Base-by-base conservation (phyloP, 2,797 vertebrate genomes). In the Cryptoblepharus egeriae region DNA sequence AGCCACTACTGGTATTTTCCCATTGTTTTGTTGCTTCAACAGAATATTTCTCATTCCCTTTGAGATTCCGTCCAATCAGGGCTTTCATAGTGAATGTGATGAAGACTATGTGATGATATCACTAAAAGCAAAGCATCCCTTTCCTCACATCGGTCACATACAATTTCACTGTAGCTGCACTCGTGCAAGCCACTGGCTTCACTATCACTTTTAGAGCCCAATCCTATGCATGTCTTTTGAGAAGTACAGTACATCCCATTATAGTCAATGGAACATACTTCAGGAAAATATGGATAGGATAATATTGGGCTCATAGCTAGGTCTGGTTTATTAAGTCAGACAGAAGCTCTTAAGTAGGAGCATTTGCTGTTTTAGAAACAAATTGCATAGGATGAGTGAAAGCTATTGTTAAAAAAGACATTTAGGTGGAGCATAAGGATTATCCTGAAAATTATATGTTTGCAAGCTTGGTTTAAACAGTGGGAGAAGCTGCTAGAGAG, bases 361-460 rank as follows among this genome's bases (percentile, higher is more conserved):
- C 80, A 86, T 88, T 88, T 85, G 55, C 0, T 0, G 5, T 83
- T 87, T 84, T 88, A 35, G 71, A 87, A 84, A 55, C 78, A 49
- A 89, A 87, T 52, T 91, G 85, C 80, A 15, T 80, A 90, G 77
- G 67, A 37, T 82, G 49, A 70, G 87, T 80, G 87, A 85, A 88
- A 58, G 52, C 64, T 88, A 71, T 84, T 90, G 45, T 82, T 83
- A 92, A 79, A 4, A 55, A 69, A 83, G n/a, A 75, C 20, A 57
- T 89, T 88, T 90, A 91, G 85, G 60, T 81, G 57, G 75, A 82
- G 71, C 86, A 3, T 87, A 82, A 90, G 68, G 80, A 77, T 90
- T 90, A 45, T 61, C 2, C 35, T 55, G 80, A 75, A 88, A 90
- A 85, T 90, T 91, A 83, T 76, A 79, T 52, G 52, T 73, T 90